These are phyloP conservation scores for Callyntrura guangdongensis DNA, from an alignment of 2,888 invertebrate species.

Conservation along the genomic window DNA sequence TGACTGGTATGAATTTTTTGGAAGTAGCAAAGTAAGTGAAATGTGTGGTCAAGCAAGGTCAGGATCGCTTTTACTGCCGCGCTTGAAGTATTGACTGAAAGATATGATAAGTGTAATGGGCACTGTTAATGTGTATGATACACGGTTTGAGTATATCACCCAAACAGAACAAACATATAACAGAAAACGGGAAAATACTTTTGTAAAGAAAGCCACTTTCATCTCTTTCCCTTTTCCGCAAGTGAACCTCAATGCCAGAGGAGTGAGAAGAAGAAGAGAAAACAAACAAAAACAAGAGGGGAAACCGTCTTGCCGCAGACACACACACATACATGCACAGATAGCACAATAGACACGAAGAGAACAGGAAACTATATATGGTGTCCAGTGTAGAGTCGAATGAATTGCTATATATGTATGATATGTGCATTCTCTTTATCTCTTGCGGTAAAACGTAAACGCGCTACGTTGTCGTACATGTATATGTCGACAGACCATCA, in stretches of 20 bases:
- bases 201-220: no score
- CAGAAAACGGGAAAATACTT: no score
- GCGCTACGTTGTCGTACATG: no score
- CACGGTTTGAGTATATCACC: not conserved
- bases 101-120: no score
- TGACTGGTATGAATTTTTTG: constrained; percentile 45
- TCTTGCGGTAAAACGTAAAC: no score
- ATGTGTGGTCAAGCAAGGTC: constrained; percentile 53
- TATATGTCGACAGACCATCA: not conserved
- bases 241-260: not conserved
- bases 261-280: not conserved
- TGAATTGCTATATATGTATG: no score
- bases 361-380: constrained; percentile 51
- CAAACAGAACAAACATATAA: not conserved
- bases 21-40: constrained; percentile 13
- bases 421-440: constrained; percentile 19
- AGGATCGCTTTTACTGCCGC: no score
- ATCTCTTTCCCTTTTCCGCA: not conserved
- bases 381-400: no score
- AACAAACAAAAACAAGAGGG: constrained; percentile 28
- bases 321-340: no score
- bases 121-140: no score
- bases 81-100: not conserved
- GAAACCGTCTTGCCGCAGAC: constrained; percentile 8
- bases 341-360: constrained; percentile 17